Base-by-base conservation (phyloP, 1,140 invertebrate genomes). In the Homalodisca vitripennis region DNA sequence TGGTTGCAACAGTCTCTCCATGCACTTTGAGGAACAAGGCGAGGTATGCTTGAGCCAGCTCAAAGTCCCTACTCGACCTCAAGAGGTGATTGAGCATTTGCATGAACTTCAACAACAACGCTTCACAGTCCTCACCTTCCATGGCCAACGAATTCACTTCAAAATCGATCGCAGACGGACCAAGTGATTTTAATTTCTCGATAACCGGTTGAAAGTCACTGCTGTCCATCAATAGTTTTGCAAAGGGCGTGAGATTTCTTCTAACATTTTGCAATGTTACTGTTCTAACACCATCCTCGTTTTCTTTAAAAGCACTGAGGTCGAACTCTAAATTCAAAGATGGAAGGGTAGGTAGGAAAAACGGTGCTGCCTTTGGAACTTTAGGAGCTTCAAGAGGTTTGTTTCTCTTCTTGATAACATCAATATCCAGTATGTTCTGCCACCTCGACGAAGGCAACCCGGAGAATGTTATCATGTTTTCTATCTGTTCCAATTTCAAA, bases 21-120 rank as follows among this genome's bases (percentile, higher is more conserved):
- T 98, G 94, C 30, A 88, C 85, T 81, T 97, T 97, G 13, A 99
- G 78, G 82, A 97, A 98, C 20, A 98, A 82, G 62, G 87, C 89
- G n/a, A 98, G 82, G 82, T 97, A 98, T 0, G 94, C 88, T 78
- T 98, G 92, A 0, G 89, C 87, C n/a, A 98, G 79, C 83, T 99
- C 97, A 82, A 95, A 98, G 81, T 98, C 86, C 72, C 79, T 86
- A 74, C 92, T 93, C 1, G 83, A 90, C 69, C 85, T 80, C 1
- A 98, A 82, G 80, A 92, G 88, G 66, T 79, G 81, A 47, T 86
- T 80, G 6, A 98, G 79, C 78, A 94, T 87, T 75, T 87, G 84
- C 31, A 98, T 80, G 82, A 98, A 98, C 70, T 90, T 85, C 32
- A 86, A 75, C 84, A 98, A 85, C 0, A 93, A 79, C 26, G 84